phyloP scores from a whole-genome alignment of 2,113 vertebrate species.

The Syrrhaptes paradoxus region DNA sequence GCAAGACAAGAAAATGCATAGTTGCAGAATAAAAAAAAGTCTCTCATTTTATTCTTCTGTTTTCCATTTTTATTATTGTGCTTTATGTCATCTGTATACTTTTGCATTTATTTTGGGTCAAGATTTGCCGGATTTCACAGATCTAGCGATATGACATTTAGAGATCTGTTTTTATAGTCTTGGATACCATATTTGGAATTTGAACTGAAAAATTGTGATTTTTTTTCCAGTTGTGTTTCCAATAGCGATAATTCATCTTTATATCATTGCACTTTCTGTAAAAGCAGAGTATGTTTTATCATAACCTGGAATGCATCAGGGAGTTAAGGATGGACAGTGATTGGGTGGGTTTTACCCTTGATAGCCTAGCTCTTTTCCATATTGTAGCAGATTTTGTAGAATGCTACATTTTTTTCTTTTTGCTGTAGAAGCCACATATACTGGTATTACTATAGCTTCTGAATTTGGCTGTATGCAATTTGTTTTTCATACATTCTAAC shows the following conservation, averaged over 20 bases:
- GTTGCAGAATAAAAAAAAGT: not conserved
- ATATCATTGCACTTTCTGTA: not conserved
- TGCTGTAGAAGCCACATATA: not conserved
- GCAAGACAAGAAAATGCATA: not conserved
- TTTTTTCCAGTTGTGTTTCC: not conserved
- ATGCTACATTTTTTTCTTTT: not conserved
- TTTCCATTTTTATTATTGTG: not conserved
- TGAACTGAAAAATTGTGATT: not conserved
- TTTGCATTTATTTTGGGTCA: not conserved
- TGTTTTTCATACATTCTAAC: not conserved
- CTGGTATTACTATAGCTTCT: not conserved
- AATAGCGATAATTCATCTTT: not conserved
- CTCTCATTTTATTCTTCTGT: not conserved
- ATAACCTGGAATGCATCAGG: not conserved
- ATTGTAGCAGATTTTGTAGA: not conserved
- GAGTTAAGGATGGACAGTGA: not conserved
- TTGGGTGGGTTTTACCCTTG: not conserved
- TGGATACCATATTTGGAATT: not conserved
- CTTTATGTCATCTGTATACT: not conserved
- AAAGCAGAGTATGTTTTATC: not conserved
- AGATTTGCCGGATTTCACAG: not conserved
- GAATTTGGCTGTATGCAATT: not conserved
- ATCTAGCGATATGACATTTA: not conserved
- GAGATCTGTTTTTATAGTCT: not conserved
- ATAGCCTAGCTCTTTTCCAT: not conserved